These are phyloP conservation scores for Thymallus thymallus DNA, from an alignment of 2,113 vertebrate genomes.

Conservation along the genomic window DNA sequence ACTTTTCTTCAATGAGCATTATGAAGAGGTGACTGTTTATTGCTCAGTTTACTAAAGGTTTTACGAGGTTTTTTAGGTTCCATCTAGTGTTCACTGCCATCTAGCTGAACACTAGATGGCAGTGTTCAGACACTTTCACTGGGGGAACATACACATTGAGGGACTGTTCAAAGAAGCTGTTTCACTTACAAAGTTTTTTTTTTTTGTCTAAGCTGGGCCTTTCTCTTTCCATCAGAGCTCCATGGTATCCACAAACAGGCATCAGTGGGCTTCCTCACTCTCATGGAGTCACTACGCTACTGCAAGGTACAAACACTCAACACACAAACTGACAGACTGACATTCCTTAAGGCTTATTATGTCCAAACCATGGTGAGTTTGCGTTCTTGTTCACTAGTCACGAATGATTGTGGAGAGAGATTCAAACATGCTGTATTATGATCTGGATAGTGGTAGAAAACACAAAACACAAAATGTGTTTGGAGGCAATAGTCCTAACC, in stretches of 20 bases:
- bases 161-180: too few species aligned
- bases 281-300: slow-evolving; percentile 96
- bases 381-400: not conserved
- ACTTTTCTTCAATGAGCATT: too few species aligned
- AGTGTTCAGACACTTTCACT: not conserved
- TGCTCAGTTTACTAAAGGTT: not conserved
- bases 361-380: not conserved
- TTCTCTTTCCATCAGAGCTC: slow-evolving; percentile 76
- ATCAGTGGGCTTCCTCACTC: slow-evolving; percentile 91
- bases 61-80: not conserved
- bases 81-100: not conserved
- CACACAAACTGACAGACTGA: not conserved
- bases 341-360: not conserved
- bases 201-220: not conserved
- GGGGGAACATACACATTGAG: too few species aligned
- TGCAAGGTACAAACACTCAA: slow-evolving; percentile 87
- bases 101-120: not conserved
- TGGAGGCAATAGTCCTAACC: too few species aligned
- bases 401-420: slow-evolving; percentile 4
- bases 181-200: too few species aligned
- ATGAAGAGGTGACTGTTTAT: too few species aligned
- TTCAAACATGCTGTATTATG: slow-evolving; percentile 22
- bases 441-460: not conserved
- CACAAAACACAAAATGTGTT: not conserved
- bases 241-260: slow-evolving; percentile 95